These are phyloP conservation scores for Sinhomidia bicolor DNA, from an alignment of 2,888 invertebrate species.

Conservation along the genomic window DNA sequence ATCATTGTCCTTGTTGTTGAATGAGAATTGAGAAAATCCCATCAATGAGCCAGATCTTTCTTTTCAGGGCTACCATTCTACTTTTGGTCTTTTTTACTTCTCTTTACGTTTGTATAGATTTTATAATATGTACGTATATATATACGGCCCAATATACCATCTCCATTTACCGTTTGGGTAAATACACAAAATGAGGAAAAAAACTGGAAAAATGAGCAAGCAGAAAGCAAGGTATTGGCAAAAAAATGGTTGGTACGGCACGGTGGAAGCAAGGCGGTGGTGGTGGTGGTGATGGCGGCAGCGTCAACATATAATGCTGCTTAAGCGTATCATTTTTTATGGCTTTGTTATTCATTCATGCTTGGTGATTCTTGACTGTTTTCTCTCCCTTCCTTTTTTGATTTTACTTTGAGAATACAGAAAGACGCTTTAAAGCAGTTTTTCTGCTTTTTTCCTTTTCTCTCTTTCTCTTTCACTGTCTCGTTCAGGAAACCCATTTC, in stretches of 20 bases:
- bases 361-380: slow-evolving; percentile 48
- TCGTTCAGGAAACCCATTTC: slow-evolving; percentile 63
- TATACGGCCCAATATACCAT: not conserved
- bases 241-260: not conserved
- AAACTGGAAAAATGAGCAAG: slow-evolving; percentile 21
- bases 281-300: not conserved
- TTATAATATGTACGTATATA: not conserved
- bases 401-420: slow-evolving; percentile 53
- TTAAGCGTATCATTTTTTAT: slow-evolving; percentile 51
- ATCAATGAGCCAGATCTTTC: slow-evolving; percentile 59
- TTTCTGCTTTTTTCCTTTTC: slow-evolving; percentile 20
- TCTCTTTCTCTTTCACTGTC: not conserved
- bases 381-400: slow-evolving; percentile 31
- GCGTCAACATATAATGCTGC: slow-evolving; percentile 44
- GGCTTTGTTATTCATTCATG: slow-evolving; percentile 57
- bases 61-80: slow-evolving; percentile 34
- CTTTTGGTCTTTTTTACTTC: slow-evolving; percentile 53
- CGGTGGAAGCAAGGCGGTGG: too few species aligned
- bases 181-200: slow-evolving; percentile 1
- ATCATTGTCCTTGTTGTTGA: not conserved
- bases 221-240: slow-evolving; percentile 6
- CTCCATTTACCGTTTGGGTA: not conserved
- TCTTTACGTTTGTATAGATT: not conserved
- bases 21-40: slow-evolving; percentile 56
- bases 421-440: slow-evolving; percentile 48